A percentile compares a stretch with the other conserved stretches of the same genome.
phyloP scores from a whole-genome alignment of 2,888 invertebrate species.

The Stegana nigrithorax region DNA sequence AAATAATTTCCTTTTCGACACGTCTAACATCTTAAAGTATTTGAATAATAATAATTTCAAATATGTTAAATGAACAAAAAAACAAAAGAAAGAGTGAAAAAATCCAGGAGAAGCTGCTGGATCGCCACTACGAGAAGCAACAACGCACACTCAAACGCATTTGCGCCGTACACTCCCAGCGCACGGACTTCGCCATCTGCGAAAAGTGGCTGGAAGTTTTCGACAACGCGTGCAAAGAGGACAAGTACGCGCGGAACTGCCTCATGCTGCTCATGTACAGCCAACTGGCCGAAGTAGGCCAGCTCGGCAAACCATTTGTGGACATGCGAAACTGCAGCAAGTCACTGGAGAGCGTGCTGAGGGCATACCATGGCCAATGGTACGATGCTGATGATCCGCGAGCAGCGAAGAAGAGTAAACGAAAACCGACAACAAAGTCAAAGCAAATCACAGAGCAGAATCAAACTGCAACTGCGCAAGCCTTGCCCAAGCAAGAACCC shows the following conservation, averaged over 20 bases:
- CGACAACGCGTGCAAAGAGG: neutral
- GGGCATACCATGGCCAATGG: slow-evolving; percentile 25
- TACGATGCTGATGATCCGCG: too few species aligned
- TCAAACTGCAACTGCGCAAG: too few species aligned
- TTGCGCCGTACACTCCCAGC: neutral
- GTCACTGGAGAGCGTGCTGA: slow-evolving; percentile 34
- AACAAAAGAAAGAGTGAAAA: slow-evolving; percentile 28
- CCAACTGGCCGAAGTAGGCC: slow-evolving; percentile 36
- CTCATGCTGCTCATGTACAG: slow-evolving; percentile 40
- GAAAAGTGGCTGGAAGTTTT: slow-evolving; percentile 38
- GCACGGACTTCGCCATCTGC: slow-evolving; percentile 17
- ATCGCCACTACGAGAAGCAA: slow-evolving; percentile 42
- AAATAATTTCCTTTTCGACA: too few species aligned
- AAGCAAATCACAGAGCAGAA: too few species aligned
- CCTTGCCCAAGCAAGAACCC: neutral
- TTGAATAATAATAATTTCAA: slow-evolving; percentile 8
- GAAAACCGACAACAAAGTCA: neutral
- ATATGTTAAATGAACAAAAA: neutral
- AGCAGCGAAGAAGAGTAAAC: neutral
- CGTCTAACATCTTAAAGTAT: too few species aligned
- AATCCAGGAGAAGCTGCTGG: slow-evolving; percentile 33
- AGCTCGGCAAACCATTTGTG: slow-evolving; percentile 34
- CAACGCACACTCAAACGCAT: slow-evolving; percentile 25
- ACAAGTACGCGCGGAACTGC: slow-evolving; percentile 47
- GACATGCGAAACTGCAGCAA: slow-evolving; percentile 19